Base-by-base conservation (phyloP, 2,113 vertebrate species). In the Corythornis cristatus region DNA sequence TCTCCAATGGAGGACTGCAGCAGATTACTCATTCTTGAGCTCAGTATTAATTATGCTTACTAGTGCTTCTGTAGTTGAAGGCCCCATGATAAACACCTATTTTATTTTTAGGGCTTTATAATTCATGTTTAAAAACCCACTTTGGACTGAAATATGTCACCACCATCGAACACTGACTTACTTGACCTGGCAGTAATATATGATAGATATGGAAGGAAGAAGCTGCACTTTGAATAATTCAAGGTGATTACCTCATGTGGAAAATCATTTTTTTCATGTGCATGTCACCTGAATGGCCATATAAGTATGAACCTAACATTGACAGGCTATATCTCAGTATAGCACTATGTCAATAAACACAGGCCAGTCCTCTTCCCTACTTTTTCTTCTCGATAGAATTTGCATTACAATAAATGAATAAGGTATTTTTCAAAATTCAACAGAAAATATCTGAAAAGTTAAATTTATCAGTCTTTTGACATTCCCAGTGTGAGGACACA, bases 51-150 rank as follows among this genome's bases (percentile, higher is more conserved):
- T 96, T 96, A 93, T 80, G 56, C 68, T 80, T 93, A 89, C 89
- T 53, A 88, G 71, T 48, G 48, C 77, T 89, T 83, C 91, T 92
- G 31, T n/a, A 90, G 74, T 72, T 92, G 91, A 95, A 96, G 89
- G 91, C 94, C 76, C 58, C n/a, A 23, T 70, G 82, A 89, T 92
- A 95, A 96, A 94, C 82, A 66, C 84, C 56, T 94, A 90, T 92
- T 95, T 95, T 96, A 96, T 91, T 91, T 96, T 93, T 92, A 96
- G 56, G 67, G 78, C 72, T 83, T 86, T 88, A 95, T 96, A 93
- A 94, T 56, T 96, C 94, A 95, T 75, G 28, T 94, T 83, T 92
- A 93, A 94, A 96, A 88, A 53, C 89, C 75, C 68, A 65, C 89
- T 95, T 91, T 88, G 76, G 85, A 89, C 87, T 96, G 95, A 95